These are phyloP conservation scores for Mormyrus hasselquistii DNA, from an alignment of 2,797 vertebrate species.

Conservation along the genomic window DNA sequence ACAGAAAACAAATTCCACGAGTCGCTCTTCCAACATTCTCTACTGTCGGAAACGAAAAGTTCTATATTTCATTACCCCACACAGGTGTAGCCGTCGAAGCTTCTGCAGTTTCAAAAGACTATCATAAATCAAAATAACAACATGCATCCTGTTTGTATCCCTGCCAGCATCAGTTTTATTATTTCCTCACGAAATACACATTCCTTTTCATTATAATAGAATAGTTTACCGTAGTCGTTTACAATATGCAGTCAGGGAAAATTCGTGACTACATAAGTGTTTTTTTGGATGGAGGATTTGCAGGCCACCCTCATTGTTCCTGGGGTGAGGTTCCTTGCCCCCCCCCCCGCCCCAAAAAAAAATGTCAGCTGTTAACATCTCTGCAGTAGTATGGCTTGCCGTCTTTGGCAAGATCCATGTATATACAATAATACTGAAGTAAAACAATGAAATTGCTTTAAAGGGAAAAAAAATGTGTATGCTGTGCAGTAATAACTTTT, in stretches of 20 bases:
- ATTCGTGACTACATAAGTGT: neutral
- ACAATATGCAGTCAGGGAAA: neutral
- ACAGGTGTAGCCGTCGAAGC: neutral
- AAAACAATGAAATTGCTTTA: neutral
- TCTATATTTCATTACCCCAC: neutral
- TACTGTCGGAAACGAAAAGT: neutral
- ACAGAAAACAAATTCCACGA: neutral
- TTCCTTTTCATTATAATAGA: neutral
- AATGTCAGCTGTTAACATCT: neutral
- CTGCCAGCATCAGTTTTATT: neutral
- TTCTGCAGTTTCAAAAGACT: neutral
- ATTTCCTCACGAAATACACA: neutral
- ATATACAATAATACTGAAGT: neutral
- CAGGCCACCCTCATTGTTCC: neutral
- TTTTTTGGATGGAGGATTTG: neutral
- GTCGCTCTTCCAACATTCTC: neutral
- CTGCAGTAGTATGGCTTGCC: neutral
- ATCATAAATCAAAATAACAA: constrained; percentile 12
- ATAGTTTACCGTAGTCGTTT: neutral
- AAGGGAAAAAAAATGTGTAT: neutral
- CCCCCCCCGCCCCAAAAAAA: neutral
- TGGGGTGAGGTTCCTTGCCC: neutral
- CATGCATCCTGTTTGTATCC: neutral
- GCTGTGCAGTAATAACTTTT: neutral
- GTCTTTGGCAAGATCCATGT: neutral